Evolutionary conservation across 2,797 vertebrate species (phyloP), one percentile per base, ranked within the genome.

Genomic region (Peromyscus aztecus): DNA sequence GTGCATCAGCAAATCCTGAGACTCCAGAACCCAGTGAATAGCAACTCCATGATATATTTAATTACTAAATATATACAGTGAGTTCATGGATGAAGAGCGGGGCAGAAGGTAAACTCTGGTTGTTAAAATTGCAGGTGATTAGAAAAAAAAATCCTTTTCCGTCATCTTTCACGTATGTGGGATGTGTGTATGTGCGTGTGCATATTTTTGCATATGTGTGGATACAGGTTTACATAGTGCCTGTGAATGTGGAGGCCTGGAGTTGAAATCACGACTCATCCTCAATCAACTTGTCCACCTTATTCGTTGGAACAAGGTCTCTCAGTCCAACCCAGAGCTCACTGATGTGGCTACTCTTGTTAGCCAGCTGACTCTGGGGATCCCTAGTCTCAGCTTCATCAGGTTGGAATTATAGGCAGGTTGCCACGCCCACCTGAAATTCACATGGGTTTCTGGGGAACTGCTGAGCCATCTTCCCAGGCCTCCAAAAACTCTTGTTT

Each of bases 181-280:
- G 12, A 61, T 59, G 23, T 71, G 31, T 31, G 52, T 11, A 6
- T 82, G 55, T 61, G 80, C 8, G 21, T 24, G 52, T 57, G 55
- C 19, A 55, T n/a, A 23, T 16, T 17, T 78, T 37, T 37, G 34
- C 34, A 11, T 12, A 57, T 8, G 16, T 57, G 16, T 73, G 52
- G 46, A 17, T 19, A 4, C 1, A 1, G 5, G 10, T 59, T 73
- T 37, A 4, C 1, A 2, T 75, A 19, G 0, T 75, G 52, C 69
- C 37, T 73, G 27, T 31, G 69, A 71, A 9, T 71, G 34, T 1
- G 16, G 16, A 37, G 67, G 49, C 21, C 31, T 46, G 4, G 16
- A 11, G 13, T 27, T 52, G 12, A 34, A 24, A 8, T 52, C 19
- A 81, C 34, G 10, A 13, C 49, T 12, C 31, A 4, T n/a, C 21